Evolutionary conservation across 2,113 vertebrate genomes (phyloP).

Genomic region (Anarrhichthys ocellatus): DNA sequence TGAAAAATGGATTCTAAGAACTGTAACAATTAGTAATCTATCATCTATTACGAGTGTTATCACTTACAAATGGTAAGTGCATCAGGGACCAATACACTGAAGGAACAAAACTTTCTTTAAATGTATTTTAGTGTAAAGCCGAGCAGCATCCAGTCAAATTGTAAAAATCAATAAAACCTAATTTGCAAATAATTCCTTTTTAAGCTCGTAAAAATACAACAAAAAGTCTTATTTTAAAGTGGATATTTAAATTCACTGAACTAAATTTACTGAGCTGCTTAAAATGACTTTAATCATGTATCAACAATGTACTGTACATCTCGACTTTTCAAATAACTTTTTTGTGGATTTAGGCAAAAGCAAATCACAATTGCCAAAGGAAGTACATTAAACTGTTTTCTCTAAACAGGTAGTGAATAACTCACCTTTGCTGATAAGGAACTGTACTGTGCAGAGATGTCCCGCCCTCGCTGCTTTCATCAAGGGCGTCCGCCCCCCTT

Average conservation of each 20-base stretch:
- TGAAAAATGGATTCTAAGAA: background rate
- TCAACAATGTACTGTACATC: background rate
- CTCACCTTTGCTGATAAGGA: constrained; percentile 97
- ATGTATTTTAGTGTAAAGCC: background rate
- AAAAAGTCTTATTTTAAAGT: background rate
- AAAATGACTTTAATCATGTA: background rate
- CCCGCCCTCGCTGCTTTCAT: constrained; percentile 99
- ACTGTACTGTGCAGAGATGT: constrained; percentile 98
- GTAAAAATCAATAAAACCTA: background rate
- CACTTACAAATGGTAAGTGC: background rate
- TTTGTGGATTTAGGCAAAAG: background rate
- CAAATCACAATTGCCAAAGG: background rate
- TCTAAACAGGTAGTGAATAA: constrained; percentile 29
- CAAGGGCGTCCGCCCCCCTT: constrained; percentile 96
- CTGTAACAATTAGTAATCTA: background rate
- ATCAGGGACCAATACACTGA: background rate
- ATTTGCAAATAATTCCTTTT: background rate
- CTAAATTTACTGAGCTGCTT: background rate
- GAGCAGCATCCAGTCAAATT: background rate
- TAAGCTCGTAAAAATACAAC: too few relatives aligned
- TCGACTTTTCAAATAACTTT: background rate
- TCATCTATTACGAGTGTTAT: background rate
- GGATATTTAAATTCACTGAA: background rate
- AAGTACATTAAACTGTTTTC: background rate
- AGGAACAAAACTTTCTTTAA: background rate